phyloP scores from a whole-genome alignment of 2,888 invertebrate genomes.

The Vesta saturnalis region DNA sequence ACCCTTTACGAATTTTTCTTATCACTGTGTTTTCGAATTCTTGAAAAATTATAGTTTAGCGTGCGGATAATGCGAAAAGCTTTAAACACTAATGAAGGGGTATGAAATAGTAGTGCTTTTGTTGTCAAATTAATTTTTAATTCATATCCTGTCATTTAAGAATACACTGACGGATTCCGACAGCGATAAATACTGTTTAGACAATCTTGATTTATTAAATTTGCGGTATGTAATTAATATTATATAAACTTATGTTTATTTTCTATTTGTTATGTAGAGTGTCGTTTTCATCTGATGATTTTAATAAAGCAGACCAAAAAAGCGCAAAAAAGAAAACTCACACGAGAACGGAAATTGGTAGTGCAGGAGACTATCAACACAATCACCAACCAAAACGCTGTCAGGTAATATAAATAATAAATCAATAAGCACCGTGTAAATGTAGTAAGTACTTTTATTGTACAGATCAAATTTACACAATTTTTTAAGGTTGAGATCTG shows the following conservation, averaged over 20 bases:
- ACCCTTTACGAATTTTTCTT: slow-evolving; percentile 38
- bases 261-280: slow-evolving; percentile 15
- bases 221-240: slow-evolving; percentile 52
- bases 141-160: slow-evolving; percentile 49
- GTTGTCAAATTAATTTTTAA: not conserved
- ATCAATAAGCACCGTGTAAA: too few species aligned
- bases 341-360: slow-evolving; percentile 11
- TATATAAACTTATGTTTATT: not conserved
- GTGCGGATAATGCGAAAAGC: slow-evolving; percentile 56
- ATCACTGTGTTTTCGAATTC: slow-evolving; percentile 36
- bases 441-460: too few species aligned
- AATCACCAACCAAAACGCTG: slow-evolving; percentile 21
- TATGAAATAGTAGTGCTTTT: slow-evolving; percentile 34
- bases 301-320: slow-evolving; percentile 6
- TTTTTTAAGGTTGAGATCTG: too few species aligned
- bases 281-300: slow-evolving; percentile 33
- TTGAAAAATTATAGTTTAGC: slow-evolving; percentile 48
- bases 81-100: slow-evolving; percentile 50
- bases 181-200: slow-evolving; percentile 53
- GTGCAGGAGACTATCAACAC: slow-evolving; percentile 15
- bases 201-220: slow-evolving; percentile 58
- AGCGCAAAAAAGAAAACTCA: slow-evolving; percentile 14
- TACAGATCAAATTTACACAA: too few species aligned
- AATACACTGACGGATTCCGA: slow-evolving; percentile 49
- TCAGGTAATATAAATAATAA: too few species aligned